A percentile compares a stretch with the other conserved stretches of the same genome.
These are phyloP conservation scores for Ennomos fuscantarius DNA, from an alignment of 2,888 invertebrate species.

Conservation along the genomic window DNA sequence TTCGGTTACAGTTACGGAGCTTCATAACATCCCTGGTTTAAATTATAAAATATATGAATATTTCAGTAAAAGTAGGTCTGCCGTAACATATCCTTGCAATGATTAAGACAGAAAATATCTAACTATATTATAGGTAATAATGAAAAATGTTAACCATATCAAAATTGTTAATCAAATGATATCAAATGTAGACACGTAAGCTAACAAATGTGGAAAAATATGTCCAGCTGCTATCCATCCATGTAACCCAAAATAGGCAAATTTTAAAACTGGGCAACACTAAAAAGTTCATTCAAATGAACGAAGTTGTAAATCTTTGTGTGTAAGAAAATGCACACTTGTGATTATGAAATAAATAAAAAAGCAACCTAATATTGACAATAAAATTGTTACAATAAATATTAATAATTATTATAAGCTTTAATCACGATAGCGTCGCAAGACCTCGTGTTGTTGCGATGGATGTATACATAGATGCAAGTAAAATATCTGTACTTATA, in stretches of 20 bases:
- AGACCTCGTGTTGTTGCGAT: constrained; percentile 11
- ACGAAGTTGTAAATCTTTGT: background rate
- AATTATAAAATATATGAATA: constrained; percentile 53
- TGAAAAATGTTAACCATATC: constrained; percentile 36
- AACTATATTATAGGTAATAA: constrained; percentile 39
- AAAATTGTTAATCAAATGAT: constrained; percentile 57
- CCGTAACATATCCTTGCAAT: constrained; percentile 68
- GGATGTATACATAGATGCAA: constrained; percentile 14
- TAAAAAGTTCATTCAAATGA: constrained; percentile 5
- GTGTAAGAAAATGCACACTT: constrained; percentile 4
- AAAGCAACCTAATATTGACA: background rate
- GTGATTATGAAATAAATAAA: constrained; percentile 13
- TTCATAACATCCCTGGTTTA: too few relatives aligned
- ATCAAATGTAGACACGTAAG: constrained; percentile 9
- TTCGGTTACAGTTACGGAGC: too few relatives aligned
- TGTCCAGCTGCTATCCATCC: constrained; percentile 20
- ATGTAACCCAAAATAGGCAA: constrained; percentile 21
- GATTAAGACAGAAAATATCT: constrained; percentile 43
- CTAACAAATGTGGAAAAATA: constrained; percentile 14
- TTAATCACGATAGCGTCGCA: background rate
- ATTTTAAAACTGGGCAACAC: constrained; percentile 20
- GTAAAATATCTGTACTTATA: constrained; percentile 19
- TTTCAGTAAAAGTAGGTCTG: constrained; percentile 57
- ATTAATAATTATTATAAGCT: constrained; percentile 6
- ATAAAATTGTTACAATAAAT: background rate